Conservation (phyloP, 2,797 vertebrate genomes). For the Agapornis canus region DNA sequence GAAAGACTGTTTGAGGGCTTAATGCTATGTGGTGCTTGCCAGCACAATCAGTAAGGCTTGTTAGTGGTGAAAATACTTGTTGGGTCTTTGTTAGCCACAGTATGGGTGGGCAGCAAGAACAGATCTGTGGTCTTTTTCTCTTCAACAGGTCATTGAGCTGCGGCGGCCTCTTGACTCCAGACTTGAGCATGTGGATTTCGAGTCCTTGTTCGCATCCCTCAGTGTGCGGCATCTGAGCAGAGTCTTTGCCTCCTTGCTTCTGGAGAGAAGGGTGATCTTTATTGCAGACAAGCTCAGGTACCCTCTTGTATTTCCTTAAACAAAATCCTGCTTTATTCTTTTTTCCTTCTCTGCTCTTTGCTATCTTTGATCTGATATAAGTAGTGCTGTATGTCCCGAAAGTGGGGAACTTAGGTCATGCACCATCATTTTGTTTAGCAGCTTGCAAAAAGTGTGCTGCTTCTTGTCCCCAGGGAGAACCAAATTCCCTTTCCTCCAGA, state of each 20-base stretch:
- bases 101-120: neutral
- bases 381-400: neutral
- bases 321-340: neutral
- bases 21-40: neutral
- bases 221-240: slow-evolving; percentile 90
- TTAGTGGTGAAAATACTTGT: neutral
- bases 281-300: slow-evolving; percentile 97
- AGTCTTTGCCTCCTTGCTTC: slow-evolving; percentile 93
- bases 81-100: neutral
- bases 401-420: neutral
- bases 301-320: neutral
- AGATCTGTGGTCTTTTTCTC: neutral
- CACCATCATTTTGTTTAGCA: neutral
- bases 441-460: neutral
- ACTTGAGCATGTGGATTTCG: slow-evolving; percentile 96
- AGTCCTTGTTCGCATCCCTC: slow-evolving; percentile 93
- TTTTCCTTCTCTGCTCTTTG: neutral
- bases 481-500: neutral
- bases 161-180: slow-evolving; percentile 93
- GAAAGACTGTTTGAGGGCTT: neutral
- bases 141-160: slow-evolving; percentile 88
- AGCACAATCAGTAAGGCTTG: neutral
- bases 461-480: neutral
- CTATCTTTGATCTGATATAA: fast-evolving
- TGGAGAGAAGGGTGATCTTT: slow-evolving; percentile 96